Evolutionary conservation across 1,140 invertebrate genomes (phyloP).

Genomic region (Druon quercuslanigerum): DNA sequence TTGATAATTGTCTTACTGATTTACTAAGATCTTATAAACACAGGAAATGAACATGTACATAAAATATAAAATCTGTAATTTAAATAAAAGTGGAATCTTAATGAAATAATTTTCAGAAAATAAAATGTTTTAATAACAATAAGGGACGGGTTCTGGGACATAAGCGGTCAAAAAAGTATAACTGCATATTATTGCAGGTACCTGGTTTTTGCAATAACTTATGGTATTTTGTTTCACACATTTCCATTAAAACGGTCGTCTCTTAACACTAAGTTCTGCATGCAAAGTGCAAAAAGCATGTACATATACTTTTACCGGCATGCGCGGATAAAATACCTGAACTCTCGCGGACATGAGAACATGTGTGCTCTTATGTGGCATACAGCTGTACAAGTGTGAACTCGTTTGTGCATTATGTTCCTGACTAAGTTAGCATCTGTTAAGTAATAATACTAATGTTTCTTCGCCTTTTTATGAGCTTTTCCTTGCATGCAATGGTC

Average conservation of each 20-base stretch:
- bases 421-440: slow-evolving; percentile 6
- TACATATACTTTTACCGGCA: slow-evolving; percentile 11
- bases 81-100: too few species aligned
- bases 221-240: background rate
- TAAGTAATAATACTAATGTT: slow-evolving; percentile 31
- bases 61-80: too few species aligned
- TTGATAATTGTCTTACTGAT: too few species aligned
- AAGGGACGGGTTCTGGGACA: too few species aligned
- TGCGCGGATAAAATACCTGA: background rate
- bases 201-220: background rate
- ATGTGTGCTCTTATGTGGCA: background rate
- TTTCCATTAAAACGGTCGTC: slow-evolving; percentile 15
- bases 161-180: too few species aligned
- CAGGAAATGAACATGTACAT: too few species aligned
- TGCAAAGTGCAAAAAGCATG: slow-evolving; percentile 7
- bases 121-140: too few species aligned
- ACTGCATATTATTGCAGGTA: too few species aligned
- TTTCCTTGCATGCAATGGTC: slow-evolving; percentile 14
- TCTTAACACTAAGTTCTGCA: slow-evolving; percentile 1
- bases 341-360: background rate
- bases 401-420: slow-evolving; percentile 3
- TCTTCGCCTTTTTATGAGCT: slow-evolving; percentile 22
- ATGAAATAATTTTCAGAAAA: too few species aligned
- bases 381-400: background rate
- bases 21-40: too few species aligned